Evolutionary conservation across 2,888 invertebrate species (phyloP).

Genomic region (Tipula vernalis): DNA sequence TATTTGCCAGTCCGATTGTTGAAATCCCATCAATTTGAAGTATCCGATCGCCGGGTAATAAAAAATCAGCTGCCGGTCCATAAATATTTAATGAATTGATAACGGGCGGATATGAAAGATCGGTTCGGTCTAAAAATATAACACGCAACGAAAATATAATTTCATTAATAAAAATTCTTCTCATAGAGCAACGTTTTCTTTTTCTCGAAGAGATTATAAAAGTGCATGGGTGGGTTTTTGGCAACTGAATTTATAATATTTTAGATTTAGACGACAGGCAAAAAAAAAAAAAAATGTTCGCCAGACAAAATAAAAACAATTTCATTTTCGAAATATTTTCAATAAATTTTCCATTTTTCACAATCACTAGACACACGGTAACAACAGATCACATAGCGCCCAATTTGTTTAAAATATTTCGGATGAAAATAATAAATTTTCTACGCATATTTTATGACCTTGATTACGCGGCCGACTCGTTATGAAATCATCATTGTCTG

Average conservation of each 20-base stretch:
- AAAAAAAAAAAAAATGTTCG: background rate
- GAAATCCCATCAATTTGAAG: conserved; percentile 72
- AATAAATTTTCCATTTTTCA: background rate
- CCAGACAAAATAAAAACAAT: background rate
- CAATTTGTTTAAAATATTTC: background rate
- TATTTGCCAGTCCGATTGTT: conserved; percentile 60
- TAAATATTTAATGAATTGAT: conserved; percentile 33
- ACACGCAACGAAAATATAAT: background rate
- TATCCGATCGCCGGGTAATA: conserved; percentile 67
- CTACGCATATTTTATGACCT: background rate
- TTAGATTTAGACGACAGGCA: background rate
- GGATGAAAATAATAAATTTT: background rate
- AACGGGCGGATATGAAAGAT: conserved; percentile 36
- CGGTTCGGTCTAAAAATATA: conserved; percentile 28
- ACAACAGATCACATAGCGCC: background rate
- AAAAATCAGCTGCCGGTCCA: conserved; percentile 50
- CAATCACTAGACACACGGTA: background rate
- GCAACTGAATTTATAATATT: background rate
- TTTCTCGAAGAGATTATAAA: too few relatives aligned
- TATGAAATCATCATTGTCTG: background rate
- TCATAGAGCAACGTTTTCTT: background rate
- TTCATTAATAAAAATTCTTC: background rate
- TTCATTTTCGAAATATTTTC: background rate
- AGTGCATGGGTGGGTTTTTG: background rate
- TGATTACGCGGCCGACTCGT: background rate